phyloP scores from a whole-genome alignment of 2,113 vertebrate species.

The Rhagologus leucostigma region DNA sequence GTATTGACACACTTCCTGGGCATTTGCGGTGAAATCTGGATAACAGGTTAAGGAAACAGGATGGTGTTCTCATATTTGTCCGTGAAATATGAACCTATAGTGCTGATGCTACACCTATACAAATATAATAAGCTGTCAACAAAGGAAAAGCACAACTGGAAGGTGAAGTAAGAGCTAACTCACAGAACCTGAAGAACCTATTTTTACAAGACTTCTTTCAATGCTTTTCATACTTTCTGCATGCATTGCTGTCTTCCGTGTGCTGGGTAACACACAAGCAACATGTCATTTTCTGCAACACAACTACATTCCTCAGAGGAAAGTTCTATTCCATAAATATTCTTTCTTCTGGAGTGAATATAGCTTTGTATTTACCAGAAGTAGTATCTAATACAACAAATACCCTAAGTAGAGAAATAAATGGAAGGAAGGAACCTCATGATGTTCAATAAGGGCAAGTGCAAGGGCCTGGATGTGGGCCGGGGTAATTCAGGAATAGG shows the following conservation, averaged over 20 bases:
- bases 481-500: background rate
- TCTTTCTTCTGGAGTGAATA: background rate
- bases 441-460: background rate
- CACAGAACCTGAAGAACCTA: background rate
- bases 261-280: background rate
- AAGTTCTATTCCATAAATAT: background rate
- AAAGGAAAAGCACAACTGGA: background rate
- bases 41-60: background rate
- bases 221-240: background rate
- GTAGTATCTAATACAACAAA: background rate
- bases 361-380: background rate
- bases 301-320: background rate
- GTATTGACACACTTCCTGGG: background rate
- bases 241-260: background rate
- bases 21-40: background rate
- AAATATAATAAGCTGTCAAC: background rate
- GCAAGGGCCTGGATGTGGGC: accelerated
- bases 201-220: background rate
- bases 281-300: background rate
- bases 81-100: background rate
- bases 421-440: background rate
- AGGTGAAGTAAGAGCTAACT: background rate
- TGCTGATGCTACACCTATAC: background rate
- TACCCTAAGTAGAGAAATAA: background rate
- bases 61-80: background rate